Base-by-base conservation (phyloP, 2,113 vertebrate species). In the Eulacestoma nigropectus region DNA sequence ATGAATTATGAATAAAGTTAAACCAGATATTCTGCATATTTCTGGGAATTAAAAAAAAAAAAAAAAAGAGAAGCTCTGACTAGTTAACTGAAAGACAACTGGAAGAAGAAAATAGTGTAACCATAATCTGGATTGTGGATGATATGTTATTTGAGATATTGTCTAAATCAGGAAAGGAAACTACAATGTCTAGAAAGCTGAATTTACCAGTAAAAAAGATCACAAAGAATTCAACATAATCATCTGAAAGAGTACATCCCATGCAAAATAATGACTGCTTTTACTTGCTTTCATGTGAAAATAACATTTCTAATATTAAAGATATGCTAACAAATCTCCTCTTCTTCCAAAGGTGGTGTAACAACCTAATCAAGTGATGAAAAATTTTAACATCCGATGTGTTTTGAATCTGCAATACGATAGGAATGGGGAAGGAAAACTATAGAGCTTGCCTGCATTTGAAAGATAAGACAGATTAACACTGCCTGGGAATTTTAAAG, bases 381-480 rank as follows among this genome's bases (percentile, higher is more conserved):
- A 81, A 42, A 55, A 52, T 56, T 93, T 84, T 60, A 82, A 68
- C 44, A 46, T 29, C 12, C 30, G 69, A 27, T 27, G 32, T 47
- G 11, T 35, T 95, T 44, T 78, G 29, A 53, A 32, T 82, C 83
- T 90, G 81, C 53, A 89, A 27, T n/a, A 52, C 0, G 12, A 70
- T 13, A 63, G 26, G 46, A 87, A 67, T 17, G 29, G n/a, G 74
- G 37, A 89, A 92, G 49, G 11, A 78, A 81, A 72, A 70, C 57
- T 46, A 68, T 52, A 84, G 35, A 41, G 30, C 62, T 49, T 91
- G 78, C 41, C 82, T 90, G 82, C 67, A 87, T 76, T 79, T 87
- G 74, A 76, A 91, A 94, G 94, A 87, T 87, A 93, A 91, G 6
- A 50, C 65, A 90, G 91, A 87, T 94, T 89, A 95, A 89, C 60